A percentile compares a stretch with the other conserved stretches of the same genome.
Conservation (phyloP, 2,797 vertebrate genomes). For the Threskiornis aethiopicus region DNA sequence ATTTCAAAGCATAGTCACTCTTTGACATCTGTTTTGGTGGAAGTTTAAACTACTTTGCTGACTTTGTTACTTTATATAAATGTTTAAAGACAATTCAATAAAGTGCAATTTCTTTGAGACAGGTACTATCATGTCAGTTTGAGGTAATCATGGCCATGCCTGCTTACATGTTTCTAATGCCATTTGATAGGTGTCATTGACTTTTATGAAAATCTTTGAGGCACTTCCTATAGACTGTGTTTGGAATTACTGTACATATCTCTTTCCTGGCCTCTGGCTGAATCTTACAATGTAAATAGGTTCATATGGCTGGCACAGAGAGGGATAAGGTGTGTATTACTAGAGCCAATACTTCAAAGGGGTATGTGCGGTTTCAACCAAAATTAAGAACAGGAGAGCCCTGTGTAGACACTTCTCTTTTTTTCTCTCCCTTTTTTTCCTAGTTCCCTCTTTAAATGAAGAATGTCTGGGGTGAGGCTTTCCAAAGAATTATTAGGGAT, state of each 20-base stretch:
- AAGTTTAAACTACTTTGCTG: constrained; percentile 61
- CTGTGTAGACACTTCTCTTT: constrained; percentile 24
- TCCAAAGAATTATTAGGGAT: not conserved
- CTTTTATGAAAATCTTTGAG: constrained; percentile 68
- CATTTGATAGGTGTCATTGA: constrained; percentile 66
- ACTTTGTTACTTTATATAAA: constrained; percentile 60
- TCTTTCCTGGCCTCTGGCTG: constrained; percentile 72
- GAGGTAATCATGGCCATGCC: constrained; percentile 61
- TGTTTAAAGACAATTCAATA: constrained; percentile 66
- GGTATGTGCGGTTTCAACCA: constrained; percentile 52
- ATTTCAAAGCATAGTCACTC: constrained; percentile 69
- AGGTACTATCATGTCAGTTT: constrained; percentile 72
- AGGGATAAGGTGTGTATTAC: constrained; percentile 71
- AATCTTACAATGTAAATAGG: constrained; percentile 71
- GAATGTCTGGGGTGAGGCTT: constrained; percentile 44
- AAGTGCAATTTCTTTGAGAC: constrained; percentile 62
- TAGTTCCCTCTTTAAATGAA: constrained; percentile 37
- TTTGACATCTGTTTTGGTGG: constrained; percentile 71
- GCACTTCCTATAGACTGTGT: constrained; percentile 67
- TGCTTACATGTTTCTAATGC: constrained; percentile 72
- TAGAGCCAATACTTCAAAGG: constrained; percentile 71
- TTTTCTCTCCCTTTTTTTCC: not conserved
- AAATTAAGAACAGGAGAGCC: constrained; percentile 76
- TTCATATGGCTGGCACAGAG: constrained; percentile 65
- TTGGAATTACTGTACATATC: constrained; percentile 72